Conservation (phyloP, 1,140 invertebrate genomes). For the Agrilus planipennis region DNA sequence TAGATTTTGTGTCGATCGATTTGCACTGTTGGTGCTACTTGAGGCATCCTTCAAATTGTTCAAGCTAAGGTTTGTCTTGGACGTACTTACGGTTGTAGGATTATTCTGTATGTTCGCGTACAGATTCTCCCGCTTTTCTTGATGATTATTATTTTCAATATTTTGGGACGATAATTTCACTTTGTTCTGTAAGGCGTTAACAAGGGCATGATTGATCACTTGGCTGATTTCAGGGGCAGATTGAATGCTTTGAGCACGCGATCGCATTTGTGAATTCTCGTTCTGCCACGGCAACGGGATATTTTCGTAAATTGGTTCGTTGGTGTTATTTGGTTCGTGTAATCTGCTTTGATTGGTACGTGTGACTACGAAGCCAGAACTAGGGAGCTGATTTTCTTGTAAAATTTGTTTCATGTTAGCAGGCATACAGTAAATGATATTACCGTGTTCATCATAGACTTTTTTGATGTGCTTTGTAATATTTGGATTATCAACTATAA, state of each 20-base stretch:
- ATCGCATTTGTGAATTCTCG: conserved; percentile 36
- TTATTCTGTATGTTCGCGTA: conserved; percentile 24
- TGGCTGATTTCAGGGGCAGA: conserved; percentile 48
- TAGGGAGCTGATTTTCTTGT: conserved; percentile 35
- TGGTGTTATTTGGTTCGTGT: conserved; percentile 32
- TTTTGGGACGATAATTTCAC: conserved; percentile 12
- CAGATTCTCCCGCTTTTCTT: conserved; percentile 22
- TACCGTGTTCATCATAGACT: conserved; percentile 45
- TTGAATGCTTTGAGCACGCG: conserved; percentile 52
- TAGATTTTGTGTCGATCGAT: conserved; percentile 17
- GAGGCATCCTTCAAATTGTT: conserved; percentile 9
- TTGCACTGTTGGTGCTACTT: conserved; percentile 10
- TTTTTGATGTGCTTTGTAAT: conserved; percentile 46
- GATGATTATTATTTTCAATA: conserved; percentile 7
- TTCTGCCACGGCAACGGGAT: conserved; percentile 52
- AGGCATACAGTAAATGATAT: conserved; percentile 47
- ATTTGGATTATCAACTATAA: conserved; percentile 33
- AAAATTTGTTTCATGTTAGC: conserved; percentile 36
- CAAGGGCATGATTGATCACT: conserved; percentile 21
- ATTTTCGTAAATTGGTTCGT: conserved; percentile 70
- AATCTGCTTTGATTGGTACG: conserved; percentile 35
- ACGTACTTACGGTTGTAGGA: conserved; percentile 13
- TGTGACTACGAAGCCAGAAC: conserved; percentile 36
- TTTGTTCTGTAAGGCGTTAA: conserved; percentile 22
- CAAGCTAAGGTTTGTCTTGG: conserved; percentile 18